Evolutionary conservation across 1,140 invertebrate genomes (phyloP), one percentile per base, ranked within the genome.

Genomic region (Mesaphorura yosii): DNA sequence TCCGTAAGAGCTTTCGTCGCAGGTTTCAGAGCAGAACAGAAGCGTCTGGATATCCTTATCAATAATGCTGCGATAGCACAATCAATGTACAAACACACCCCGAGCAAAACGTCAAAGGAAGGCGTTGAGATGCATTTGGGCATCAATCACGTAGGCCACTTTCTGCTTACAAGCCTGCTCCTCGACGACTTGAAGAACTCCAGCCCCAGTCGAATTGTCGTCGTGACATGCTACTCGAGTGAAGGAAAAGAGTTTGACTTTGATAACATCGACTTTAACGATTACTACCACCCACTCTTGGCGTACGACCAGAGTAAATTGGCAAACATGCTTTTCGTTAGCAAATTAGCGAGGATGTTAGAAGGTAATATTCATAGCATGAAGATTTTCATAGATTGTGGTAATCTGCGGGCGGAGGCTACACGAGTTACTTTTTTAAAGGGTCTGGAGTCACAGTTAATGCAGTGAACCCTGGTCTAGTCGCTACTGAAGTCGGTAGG

Each of bases 81-180:
- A n/a, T n/a, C n/a, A n/a, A n/a, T n/a, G n/a, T n/a, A n/a, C n/a
- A 87, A 88, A 84, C 74, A 80, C 58, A 80, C 82, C 53, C 81
- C 81, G 1, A 69, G 73, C 52, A 64, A 66, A 22, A 64, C 77
- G 44, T 92, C 88, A 0, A 73, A 76, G 58, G 88, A 95, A 66
- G 88, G 88, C 23, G 84, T 93, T 63, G 89, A 95, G 72, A 77
- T 81, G 64, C 86, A 88, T 57, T 70, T 92, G 17, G 88, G 87
- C 19, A 84, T 88, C 2, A 95, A 96, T 74, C 82, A 93, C 67
- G 77, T 91, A 66, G 87, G 89, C 10, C 90, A 91, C 66, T 96
- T 94, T 72, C 73, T 89, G 6, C 73, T 93, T 4, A 92, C 91
- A 1, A 82, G 87, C 68, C 73, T 95, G 29, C 69, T 96, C 1